phyloP scores from a whole-genome alignment of 2,888 invertebrate species.

The Cheilosia urbana region DNA sequence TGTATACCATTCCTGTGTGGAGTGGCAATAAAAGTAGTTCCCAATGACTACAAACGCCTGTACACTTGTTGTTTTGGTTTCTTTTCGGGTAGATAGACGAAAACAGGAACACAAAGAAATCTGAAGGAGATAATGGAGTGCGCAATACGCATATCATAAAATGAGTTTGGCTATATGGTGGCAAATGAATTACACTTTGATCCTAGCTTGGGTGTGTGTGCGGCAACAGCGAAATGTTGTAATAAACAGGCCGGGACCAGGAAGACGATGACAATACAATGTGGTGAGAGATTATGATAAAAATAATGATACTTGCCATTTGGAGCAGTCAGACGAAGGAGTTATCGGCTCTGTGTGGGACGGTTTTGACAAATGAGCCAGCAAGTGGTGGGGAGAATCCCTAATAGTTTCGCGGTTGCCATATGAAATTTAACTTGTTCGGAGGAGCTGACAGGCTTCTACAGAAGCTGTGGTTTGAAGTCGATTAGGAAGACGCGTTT shows the following conservation, averaged over 20 bases:
- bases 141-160: conserved; percentile 50
- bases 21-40: conserved; percentile 60
- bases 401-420: too few species aligned
- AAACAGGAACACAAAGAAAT: conserved; percentile 23
- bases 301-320: conserved; percentile 31
- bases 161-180: conserved; percentile 28
- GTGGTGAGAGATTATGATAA: conserved; percentile 61
- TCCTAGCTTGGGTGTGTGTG: conserved; percentile 8
- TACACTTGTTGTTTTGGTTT: not conserved
- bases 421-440: too few species aligned
- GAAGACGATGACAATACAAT: conserved; percentile 66
- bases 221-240: conserved; percentile 18
- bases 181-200: conserved; percentile 58
- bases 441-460: too few species aligned
- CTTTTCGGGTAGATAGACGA: conserved; percentile 10
- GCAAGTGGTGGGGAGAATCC: not conserved
- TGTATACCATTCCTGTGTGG: conserved; percentile 39
- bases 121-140: conserved; percentile 23
- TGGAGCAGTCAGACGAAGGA: conserved; percentile 26
- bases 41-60: not conserved
- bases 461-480: too few species aligned
- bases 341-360: conserved; percentile 48
- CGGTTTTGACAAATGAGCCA: conserved; percentile 59
- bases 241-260: conserved; percentile 51
- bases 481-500: too few species aligned